Conservation (phyloP, 2,797 vertebrate genomes). For the Todus mexicanus region DNA sequence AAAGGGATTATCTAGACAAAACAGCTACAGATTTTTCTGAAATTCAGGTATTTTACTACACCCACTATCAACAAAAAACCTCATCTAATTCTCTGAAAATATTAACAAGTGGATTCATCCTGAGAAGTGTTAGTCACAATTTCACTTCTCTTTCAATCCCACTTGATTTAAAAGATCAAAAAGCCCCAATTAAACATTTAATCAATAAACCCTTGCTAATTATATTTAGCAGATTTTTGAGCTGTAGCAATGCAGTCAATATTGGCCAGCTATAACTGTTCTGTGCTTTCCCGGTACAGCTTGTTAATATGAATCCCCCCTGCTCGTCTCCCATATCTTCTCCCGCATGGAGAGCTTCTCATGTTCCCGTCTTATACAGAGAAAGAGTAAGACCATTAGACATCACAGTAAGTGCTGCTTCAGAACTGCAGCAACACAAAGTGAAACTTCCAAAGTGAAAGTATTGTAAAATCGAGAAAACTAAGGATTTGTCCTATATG, state of each 20-base stretch:
- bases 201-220: not conserved
- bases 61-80: not conserved
- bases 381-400: not conserved
- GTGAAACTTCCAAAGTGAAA: not conserved
- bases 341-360: not conserved
- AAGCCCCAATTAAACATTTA: not conserved
- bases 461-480: not conserved
- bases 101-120: not conserved
- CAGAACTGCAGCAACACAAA: fast-evolving
- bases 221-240: not conserved
- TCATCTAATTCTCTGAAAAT: not conserved
- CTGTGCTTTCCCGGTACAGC: not conserved
- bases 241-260: not conserved
- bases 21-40: not conserved
- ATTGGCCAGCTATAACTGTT: not conserved
- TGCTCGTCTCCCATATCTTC: not conserved
- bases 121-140: not conserved
- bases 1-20: conserved; percentile 3
- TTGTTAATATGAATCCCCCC: not conserved
- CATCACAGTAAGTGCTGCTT: not conserved
- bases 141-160: not conserved
- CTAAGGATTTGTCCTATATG: not conserved
- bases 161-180: not conserved
- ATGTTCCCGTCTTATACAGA: not conserved
- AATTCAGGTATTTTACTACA: not conserved